Evolutionary conservation across 2,113 vertebrate genomes (phyloP).

Genomic region (Microtus ochrogaster): DNA sequence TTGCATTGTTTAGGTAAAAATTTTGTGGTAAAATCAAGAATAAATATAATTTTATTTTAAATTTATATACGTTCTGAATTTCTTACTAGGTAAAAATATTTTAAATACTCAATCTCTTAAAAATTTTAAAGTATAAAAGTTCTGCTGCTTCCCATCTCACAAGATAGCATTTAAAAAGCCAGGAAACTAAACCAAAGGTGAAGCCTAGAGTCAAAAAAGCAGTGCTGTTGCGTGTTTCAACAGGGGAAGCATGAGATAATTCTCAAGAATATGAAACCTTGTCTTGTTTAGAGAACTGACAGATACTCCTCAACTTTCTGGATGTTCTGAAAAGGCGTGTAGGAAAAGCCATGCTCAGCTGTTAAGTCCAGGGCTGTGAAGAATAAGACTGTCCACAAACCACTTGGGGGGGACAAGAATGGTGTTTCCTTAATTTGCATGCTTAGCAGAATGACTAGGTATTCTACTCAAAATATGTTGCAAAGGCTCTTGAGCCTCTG

Average conservation of each 20-base stretch:
- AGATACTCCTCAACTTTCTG: neutral
- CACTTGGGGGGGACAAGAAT: neutral
- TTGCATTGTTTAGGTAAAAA: neutral
- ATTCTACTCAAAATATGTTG: neutral
- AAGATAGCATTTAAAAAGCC: neutral
- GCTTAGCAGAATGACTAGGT: neutral
- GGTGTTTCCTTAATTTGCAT: no score
- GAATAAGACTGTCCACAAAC: neutral
- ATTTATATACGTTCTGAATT: constrained; percentile 18
- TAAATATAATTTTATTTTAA: neutral
- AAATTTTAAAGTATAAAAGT: constrained; percentile 20
- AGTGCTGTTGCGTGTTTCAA: neutral
- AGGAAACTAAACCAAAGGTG: neutral
- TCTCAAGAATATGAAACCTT: neutral
- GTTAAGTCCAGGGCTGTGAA: neutral
- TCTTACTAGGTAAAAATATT: neutral
- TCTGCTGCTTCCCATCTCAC: neutral
- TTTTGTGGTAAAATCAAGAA: neutral
- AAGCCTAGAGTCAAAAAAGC: neutral
- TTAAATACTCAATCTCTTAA: constrained; percentile 14
- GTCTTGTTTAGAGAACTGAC: neutral
- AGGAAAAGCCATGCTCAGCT: neutral
- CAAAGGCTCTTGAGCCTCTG: neutral
- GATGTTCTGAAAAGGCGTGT: neutral
- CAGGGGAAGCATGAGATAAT: neutral